Base-by-base conservation (phyloP, 2,888 invertebrate species). In the Xestoiulus laeticollis region DNA sequence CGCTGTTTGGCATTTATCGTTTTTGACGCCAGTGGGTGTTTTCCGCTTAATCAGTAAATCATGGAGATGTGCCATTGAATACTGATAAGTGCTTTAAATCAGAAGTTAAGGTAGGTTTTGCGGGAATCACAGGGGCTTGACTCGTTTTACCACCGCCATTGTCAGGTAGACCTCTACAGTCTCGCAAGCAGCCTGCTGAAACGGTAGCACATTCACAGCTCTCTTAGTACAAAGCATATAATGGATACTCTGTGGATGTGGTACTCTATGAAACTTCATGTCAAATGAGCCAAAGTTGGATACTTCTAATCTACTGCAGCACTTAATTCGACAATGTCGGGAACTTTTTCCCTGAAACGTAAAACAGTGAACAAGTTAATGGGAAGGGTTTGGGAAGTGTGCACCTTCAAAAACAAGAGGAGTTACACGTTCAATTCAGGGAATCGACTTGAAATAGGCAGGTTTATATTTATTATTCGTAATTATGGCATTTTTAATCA, bases 1-100 rank as follows among this genome's bases (percentile, higher is more conserved):
- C 53, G 53, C 53, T 59, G 53, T n/a, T 59, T 59, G 53, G 53
- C 53, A 59, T 59, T 59, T 59, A n/a, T 59, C 53, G 53, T 59
- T 59, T 59, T 12, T 59, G 53, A 59, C 53, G 16, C 53, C 53
- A 59, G 53, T 59, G 16, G 53, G 53, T 59, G 53, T 59, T 59
- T 59, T 59, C 53, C 53, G 53, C 53, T n/a, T 59, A 59, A 59
- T 59, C 53, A 59, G 53, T 59, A 59, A 59, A n/a, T 59, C 53
- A n/a, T 59, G 53, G 53, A 59, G 53, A 59, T 59, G 53, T 59
- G 53, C 53, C 53, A 59, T 59, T n/a, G 53, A 59, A 59, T 59
- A 59, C 53, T 59, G 53, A 59, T 59, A 59, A 59, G 53, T 59
- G 53, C 12, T 59, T 59, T 59, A 59, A 59, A 19, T 59, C 53